Conservation (phyloP, 2,797 vertebrate genomes). For the Bovichtus diacanthus region DNA sequence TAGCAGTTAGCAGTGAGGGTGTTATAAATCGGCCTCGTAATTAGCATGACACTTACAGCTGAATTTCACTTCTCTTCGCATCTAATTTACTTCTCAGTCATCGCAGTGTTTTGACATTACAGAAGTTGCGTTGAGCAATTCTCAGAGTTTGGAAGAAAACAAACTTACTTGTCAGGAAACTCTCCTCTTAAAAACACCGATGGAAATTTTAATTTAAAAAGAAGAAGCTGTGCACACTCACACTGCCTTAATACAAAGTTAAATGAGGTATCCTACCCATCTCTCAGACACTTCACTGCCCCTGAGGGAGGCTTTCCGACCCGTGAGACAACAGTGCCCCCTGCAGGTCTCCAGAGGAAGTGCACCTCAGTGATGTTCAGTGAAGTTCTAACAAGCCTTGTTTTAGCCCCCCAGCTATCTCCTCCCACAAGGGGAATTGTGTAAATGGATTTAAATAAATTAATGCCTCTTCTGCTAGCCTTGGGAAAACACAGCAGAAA, state of each 20-base stretch:
- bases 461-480: slow-evolving; percentile 66
- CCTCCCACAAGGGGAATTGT: slow-evolving; percentile 72
- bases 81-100: slow-evolving; percentile 54
- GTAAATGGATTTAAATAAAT: slow-evolving; percentile 84
- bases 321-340: slow-evolving; percentile 76
- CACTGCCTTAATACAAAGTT: slow-evolving; percentile 52
- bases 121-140: slow-evolving; percentile 45
- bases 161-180: slow-evolving; percentile 47
- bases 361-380: background rate
- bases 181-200: slow-evolving; percentile 51
- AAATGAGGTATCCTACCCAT: slow-evolving; percentile 44
- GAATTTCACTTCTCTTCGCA: slow-evolving; percentile 48
- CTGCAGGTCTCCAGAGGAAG: slow-evolving; percentile 47
- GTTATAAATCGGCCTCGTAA: slow-evolving; percentile 53
- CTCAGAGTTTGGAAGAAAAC: slow-evolving; percentile 46
- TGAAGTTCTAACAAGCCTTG: slow-evolving; percentile 55
- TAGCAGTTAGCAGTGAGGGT: slow-evolving; percentile 1
- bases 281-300: slow-evolving; percentile 30
- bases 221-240: slow-evolving; percentile 9
- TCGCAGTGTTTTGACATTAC: slow-evolving; percentile 52
- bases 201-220: slow-evolving; percentile 40
- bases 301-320: slow-evolving; percentile 3
- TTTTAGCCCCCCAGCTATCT: slow-evolving; percentile 64
- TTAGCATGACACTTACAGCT: slow-evolving; percentile 54
- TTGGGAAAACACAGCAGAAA: slow-evolving; percentile 53